These are phyloP conservation scores for Nymphalis io DNA, from an alignment of 1,140 invertebrate species.

Conservation along the genomic window DNA sequence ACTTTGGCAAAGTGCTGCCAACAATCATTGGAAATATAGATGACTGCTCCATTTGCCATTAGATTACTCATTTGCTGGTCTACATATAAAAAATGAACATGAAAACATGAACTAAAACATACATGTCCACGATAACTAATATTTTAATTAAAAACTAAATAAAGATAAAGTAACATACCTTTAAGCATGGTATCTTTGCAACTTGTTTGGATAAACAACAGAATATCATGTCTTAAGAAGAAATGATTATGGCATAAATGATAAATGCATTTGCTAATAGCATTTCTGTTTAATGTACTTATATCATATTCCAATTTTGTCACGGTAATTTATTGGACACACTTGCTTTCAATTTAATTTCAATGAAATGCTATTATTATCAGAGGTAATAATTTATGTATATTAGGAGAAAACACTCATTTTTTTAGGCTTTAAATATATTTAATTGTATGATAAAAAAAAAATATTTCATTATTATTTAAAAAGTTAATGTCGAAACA, in stretches of 20 bases:
- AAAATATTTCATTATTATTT: too few species aligned
- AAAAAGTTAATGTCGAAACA: too few species aligned
- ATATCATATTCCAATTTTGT: not conserved
- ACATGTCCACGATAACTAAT: too few species aligned
- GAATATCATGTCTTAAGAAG: conserved; percentile 24
- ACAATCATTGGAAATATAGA: too few species aligned
- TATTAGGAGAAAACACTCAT: not conserved
- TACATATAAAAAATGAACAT: too few species aligned
- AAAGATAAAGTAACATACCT: conserved; percentile 9
- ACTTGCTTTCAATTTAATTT: not conserved
- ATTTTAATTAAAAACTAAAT: not conserved
- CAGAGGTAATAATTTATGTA: not conserved
- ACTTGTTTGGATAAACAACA: conserved; percentile 14
- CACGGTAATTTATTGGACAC: conserved; percentile 8
- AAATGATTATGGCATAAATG: not conserved
- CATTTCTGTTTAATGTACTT: not conserved
- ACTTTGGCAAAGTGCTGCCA: too few species aligned
- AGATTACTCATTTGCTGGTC: too few species aligned
- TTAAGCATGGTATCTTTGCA: not conserved
- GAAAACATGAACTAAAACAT: too few species aligned
- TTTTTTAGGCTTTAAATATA: too few species aligned
- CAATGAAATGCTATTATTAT: not conserved
- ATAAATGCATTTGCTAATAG: not conserved
- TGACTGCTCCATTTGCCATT: too few species aligned
- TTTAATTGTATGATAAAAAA: too few species aligned